Percentiles rank a stretch among this genome's conserved stretches.
These are phyloP conservation scores for Emydura subglobosa DNA, from an alignment of 2,113 vertebrate genomes.

Conservation along the genomic window DNA sequence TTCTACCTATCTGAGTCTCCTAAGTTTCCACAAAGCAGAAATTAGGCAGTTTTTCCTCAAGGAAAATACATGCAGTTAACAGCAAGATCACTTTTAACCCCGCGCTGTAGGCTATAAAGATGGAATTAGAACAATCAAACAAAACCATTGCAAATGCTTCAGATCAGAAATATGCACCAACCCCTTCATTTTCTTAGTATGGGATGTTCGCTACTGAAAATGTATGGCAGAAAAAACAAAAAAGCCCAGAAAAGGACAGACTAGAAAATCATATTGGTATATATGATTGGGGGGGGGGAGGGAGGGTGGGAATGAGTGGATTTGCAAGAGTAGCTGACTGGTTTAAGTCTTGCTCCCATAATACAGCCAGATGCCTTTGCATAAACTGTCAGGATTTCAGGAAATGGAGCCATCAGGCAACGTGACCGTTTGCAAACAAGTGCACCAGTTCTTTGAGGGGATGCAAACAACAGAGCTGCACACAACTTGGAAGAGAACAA, in stretches of 20 bases:
- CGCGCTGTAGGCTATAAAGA: neutral
- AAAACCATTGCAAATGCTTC: neutral
- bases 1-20: neutral
- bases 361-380: neutral
- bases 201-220: neutral
- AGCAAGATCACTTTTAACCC: neutral
- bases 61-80: neutral
- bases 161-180: neutral
- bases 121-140: neutral
- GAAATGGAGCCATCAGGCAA: neutral
- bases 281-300: neutral
- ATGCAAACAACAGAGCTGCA: neutral
- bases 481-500: neutral
- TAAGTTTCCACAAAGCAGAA: constrained; percentile 3
- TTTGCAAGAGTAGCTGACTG: neutral
- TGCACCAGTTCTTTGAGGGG: neutral
- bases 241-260: neutral
- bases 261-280: neutral
- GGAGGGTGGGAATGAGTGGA: neutral
- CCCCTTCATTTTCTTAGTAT: neutral
- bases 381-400: neutral
- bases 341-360: neutral
- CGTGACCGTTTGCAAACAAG: neutral
- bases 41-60: neutral
- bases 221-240: neutral